Evolutionary conservation across 2,888 invertebrate species (phyloP), one percentile per base, ranked within the genome.

Genomic region (Serripes groenlandicus): DNA sequence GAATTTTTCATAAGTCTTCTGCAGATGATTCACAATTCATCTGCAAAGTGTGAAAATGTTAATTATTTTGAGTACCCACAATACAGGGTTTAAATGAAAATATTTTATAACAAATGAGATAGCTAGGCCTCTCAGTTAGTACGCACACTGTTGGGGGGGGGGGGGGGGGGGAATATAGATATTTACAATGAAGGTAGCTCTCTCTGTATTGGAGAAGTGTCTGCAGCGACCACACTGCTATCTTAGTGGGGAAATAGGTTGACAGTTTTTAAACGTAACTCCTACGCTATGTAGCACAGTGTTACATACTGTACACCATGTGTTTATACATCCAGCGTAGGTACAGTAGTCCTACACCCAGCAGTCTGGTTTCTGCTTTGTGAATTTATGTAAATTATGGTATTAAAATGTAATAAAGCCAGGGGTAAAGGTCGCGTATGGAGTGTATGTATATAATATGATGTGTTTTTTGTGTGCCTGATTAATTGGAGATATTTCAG

Each of bases 381-480:
- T 56, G 56, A 56, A 56, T 56, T 21, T 56, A 56, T 56, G 56
- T 56, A 56, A 56, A 56, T 56, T 56, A 23, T 56, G 23, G 21
- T 56, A 56, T 56, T 56, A 56, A 56, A 56, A 56, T 56, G 56
- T 56, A 56, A 56, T 56, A 56, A 56, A 56, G 56, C 21, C 56
- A 5, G 56, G 56, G 56, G 21, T 15, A 56, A 23, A 11, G 56
- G 56, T 15, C 56, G 23, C 23, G 56, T 4, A 9, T 11, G 56
- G 56, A 56, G 56, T 56, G 56, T 56, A 56, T 56, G 2, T 56
- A 15, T n/a, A n/a, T 7, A 56, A 4, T 21, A 56, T 56, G 56
- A 1, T 56, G 21, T 56, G 21, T 56, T 56, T 21, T 56, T 9
- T 49, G 56, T 26, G 18, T 56, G 56, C 56, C 1, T 56, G 23